phyloP scores from a whole-genome alignment of 2,797 vertebrate species.

The Oreochromis mossambicus region DNA sequence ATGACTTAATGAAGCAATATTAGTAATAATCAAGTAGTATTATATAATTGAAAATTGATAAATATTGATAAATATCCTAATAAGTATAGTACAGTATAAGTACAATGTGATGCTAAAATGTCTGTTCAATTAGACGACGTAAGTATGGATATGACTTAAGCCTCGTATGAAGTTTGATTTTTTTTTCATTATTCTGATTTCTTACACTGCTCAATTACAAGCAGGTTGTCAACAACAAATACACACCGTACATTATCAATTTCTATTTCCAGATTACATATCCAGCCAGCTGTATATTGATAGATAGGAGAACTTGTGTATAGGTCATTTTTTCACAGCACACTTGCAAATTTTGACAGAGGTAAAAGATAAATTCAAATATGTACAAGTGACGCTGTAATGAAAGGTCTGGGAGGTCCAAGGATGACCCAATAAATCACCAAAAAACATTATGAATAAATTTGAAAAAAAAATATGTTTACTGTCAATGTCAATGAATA shows the following conservation, averaged over 20 bases:
- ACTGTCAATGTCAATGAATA: not conserved
- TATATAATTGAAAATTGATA: not conserved
- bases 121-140: not conserved
- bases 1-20: not conserved
- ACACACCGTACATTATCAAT: not conserved
- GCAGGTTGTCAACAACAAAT: not conserved
- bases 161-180: not conserved
- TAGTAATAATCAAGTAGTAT: not conserved
- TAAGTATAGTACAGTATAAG: not conserved
- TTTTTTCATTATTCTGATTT: not conserved
- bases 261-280: not conserved
- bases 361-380: accelerated
- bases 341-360: not conserved
- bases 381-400: not conserved
- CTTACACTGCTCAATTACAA: accelerated
- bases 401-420: not conserved
- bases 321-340: accelerated
- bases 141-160: accelerated
- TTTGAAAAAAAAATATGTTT: not conserved
- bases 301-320: not conserved
- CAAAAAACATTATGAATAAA: not conserved
- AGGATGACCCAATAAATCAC: not conserved
- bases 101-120: not conserved
- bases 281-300: not conserved
- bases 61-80: not conserved